Evolutionary conservation across 92 coral and sea anemone species (phyloP).

Genomic region (Isaurus tuberculatus): DNA sequence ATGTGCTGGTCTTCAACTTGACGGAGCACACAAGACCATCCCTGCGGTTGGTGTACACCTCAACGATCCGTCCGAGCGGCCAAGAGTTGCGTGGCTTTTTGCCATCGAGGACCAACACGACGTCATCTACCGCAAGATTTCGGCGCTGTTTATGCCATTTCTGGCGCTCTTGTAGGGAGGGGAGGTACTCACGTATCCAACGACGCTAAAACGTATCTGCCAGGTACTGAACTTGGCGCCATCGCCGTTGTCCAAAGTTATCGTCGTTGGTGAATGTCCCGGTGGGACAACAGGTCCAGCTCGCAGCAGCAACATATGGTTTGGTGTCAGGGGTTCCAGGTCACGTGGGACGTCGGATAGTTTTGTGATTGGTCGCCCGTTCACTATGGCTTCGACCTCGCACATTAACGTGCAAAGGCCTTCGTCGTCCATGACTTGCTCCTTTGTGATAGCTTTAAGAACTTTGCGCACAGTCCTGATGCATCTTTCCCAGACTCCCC

Average conservation of each 20-base stretch:
- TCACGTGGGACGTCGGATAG: slow-evolving; percentile 49
- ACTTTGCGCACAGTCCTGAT: slow-evolving; percentile 65
- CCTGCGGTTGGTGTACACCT: slow-evolving; percentile 46
- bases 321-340: slow-evolving; percentile 50
- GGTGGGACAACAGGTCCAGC: slow-evolving; percentile 40
- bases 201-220: slow-evolving; percentile 45
- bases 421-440: slow-evolving; percentile 67
- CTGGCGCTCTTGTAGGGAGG: slow-evolving; percentile 50
- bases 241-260: slow-evolving; percentile 26
- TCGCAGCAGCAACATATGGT: slow-evolving; percentile 50
- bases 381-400: slow-evolving; percentile 65
- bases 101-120: slow-evolving; percentile 49
- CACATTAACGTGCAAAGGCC: slow-evolving; percentile 64
- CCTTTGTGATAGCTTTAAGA: slow-evolving; percentile 59
- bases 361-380: slow-evolving; percentile 57
- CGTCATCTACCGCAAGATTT: slow-evolving; percentile 39
- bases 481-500: slow-evolving; percentile 74
- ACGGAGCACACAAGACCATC: slow-evolving; percentile 53
- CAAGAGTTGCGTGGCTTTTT: slow-evolving; percentile 45
- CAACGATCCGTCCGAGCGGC: slow-evolving; percentile 51
- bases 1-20: slow-evolving; percentile 50
- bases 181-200: slow-evolving; percentile 56
- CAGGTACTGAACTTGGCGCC: slow-evolving; percentile 55
- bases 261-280: slow-evolving; percentile 44
- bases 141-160: slow-evolving; percentile 43